A percentile compares a stretch with the other conserved stretches of the same genome.
Conservation (phyloP, 2,888 invertebrate genomes). For the Thumatha senex region DNA sequence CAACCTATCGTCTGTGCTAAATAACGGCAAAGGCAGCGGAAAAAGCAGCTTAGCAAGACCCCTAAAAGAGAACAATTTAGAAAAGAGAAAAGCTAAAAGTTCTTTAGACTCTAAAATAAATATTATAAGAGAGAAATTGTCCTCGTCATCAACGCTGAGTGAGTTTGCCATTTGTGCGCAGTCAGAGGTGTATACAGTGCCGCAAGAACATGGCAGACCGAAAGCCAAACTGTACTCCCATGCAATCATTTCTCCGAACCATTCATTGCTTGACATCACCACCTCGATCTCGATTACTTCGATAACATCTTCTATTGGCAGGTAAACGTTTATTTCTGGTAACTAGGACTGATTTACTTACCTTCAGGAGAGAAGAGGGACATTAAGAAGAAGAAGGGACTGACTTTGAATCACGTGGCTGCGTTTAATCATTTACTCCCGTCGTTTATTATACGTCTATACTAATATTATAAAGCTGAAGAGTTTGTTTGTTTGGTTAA, state of each 20-base stretch:
- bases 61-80: neutral
- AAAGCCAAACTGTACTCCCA: neutral
- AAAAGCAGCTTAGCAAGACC: too few relatives aligned
- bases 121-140: neutral
- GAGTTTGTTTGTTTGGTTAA: too few relatives aligned
- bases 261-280: neutral
- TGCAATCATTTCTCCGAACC: neutral
- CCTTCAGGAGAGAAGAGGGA: too few relatives aligned
- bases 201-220: conserved; percentile 1
- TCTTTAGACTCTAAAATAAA: neutral
- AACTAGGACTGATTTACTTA: too few relatives aligned
- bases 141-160: neutral
- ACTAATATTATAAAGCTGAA: too few relatives aligned
- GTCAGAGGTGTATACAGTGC: neutral
- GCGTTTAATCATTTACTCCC: too few relatives aligned
- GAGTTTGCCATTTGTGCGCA: neutral
- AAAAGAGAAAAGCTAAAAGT: neutral
- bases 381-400: too few relatives aligned
- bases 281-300: neutral
- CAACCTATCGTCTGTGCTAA: neutral
- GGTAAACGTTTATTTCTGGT: neutral
- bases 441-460: too few relatives aligned
- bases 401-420: too few relatives aligned
- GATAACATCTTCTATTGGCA: neutral
- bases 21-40: too few relatives aligned